phyloP scores from a whole-genome alignment of 2,888 invertebrate genomes.

The Sinotaia quadrata region DNA sequence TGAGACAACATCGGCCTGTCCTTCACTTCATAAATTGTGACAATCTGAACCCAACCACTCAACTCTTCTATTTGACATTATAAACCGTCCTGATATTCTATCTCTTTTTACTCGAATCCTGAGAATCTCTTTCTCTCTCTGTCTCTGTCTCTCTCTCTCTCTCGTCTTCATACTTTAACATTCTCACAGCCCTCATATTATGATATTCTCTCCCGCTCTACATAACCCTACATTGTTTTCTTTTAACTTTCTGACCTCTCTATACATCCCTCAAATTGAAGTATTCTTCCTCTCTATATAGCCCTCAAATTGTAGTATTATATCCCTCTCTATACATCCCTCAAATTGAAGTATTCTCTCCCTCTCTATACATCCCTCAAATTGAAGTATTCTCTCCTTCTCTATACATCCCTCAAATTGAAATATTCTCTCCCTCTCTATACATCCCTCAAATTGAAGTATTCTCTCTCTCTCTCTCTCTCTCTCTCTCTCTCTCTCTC shows the following conservation, averaged over 20 bases:
- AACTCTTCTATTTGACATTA: too few relatives aligned
- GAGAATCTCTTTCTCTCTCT: constrained; percentile 9
- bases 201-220: background rate
- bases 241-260: background rate
- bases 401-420: too few relatives aligned
- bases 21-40: too few relatives aligned
- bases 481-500: background rate
- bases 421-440: background rate
- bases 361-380: too few relatives aligned
- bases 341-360: too few relatives aligned
- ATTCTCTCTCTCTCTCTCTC: background rate
- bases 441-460: background rate
- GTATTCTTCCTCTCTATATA: too few relatives aligned
- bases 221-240: background rate
- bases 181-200: background rate
- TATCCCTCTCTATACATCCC: too few relatives aligned
- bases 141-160: constrained; percentile 32
- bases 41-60: too few relatives aligned
- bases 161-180: constrained; percentile 23
- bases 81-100: background rate
- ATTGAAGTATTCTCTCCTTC: background rate
- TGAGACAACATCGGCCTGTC: too few relatives aligned
- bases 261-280: too few relatives aligned
- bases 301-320: too few relatives aligned
- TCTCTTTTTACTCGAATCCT: too few relatives aligned